Percentiles rank a stretch among this genome's conserved stretches.
phyloP scores from a whole-genome alignment of 2,797 vertebrate species.

The Diglossa cyanea region DNA sequence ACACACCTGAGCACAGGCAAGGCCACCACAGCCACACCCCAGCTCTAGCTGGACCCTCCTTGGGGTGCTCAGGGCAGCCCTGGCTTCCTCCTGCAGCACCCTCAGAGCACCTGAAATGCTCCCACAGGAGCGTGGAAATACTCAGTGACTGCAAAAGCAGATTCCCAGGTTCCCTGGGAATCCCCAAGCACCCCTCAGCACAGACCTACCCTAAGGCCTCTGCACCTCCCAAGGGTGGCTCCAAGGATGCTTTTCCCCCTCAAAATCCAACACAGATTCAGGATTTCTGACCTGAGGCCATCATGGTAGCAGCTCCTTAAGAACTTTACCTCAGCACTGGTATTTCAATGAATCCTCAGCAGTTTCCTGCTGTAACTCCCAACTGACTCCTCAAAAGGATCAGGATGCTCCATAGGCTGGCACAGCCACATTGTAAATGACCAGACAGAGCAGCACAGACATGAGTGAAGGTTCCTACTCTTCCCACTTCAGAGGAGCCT shows the following conservation, averaged over 20 bases:
- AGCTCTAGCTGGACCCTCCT: neutral
- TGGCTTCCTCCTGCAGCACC: neutral
- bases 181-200: neutral
- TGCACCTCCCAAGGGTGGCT: neutral
- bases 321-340: neutral
- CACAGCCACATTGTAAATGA: accelerated
- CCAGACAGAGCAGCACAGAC: neutral
- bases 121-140: neutral
- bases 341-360: neutral
- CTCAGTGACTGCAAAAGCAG: neutral
- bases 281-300: neutral
- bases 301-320: accelerated
- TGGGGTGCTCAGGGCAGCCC: neutral
- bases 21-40: neutral
- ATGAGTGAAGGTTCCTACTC: accelerated
- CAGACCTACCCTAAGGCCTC: neutral
- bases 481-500: neutral
- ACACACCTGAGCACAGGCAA: neutral
- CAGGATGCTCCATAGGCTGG: neutral
- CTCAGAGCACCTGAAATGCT: neutral
- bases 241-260: no score
- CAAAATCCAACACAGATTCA: neutral
- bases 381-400: accelerated
- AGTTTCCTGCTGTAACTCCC: neutral
- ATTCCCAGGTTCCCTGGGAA: neutral